phyloP scores from a whole-genome alignment of 2,797 vertebrate genomes.

The Dendrocincla tyrannina region DNA sequence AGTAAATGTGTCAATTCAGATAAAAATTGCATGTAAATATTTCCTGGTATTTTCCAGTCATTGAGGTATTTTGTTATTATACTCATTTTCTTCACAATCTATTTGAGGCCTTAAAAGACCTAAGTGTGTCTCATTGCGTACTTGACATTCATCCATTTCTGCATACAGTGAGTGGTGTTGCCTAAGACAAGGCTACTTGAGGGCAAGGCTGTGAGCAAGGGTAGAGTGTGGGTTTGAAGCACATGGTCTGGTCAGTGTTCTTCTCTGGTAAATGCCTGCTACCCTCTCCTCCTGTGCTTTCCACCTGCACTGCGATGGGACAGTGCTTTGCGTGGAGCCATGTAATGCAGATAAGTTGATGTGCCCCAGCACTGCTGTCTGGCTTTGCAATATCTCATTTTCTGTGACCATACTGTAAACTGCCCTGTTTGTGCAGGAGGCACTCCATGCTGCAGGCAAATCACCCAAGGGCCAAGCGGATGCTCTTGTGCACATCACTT shows the following conservation, averaged over 20 bases:
- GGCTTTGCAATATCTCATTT: background rate
- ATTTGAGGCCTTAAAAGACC: background rate
- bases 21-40: background rate
- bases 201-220: background rate
- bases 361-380: background rate
- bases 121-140: background rate
- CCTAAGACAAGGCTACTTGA: fast-evolving
- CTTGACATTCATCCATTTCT: background rate
- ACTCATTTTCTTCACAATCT: background rate
- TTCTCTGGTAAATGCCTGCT: background rate
- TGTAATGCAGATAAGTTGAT: background rate
- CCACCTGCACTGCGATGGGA: background rate
- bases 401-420: background rate
- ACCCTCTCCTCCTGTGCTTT: background rate
- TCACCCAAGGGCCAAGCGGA: background rate
- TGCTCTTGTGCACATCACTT: background rate
- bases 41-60: background rate
- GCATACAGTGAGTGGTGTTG: background rate
- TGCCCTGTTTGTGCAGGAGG: background rate
- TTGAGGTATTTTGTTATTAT: background rate
- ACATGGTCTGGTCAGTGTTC: fast-evolving
- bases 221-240: background rate
- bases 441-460: background rate
- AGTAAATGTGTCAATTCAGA: background rate
- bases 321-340: background rate